A percentile compares a stretch with the other conserved stretches of the same genome.
Evolutionary conservation across 1,140 invertebrate species (phyloP).

Genomic region (Zaprionus capensis): DNA sequence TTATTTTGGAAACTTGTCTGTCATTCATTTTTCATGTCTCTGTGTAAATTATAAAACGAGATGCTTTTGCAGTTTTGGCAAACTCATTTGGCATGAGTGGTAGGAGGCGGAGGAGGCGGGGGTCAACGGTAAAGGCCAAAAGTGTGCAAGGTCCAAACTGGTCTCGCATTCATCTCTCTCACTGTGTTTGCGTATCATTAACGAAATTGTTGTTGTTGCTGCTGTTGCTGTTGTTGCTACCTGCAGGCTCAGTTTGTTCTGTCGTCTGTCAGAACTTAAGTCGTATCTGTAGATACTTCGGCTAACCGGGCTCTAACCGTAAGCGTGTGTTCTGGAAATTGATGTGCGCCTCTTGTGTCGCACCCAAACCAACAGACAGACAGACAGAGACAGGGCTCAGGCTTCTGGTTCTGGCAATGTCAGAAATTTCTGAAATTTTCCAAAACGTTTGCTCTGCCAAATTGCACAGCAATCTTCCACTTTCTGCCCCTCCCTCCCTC

Average conservation of each 20-base stretch:
- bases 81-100: constrained; percentile 32
- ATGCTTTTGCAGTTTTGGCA: constrained; percentile 29
- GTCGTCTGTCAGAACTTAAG: constrained; percentile 21
- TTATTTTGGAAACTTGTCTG: constrained; percentile 17
- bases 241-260: constrained; percentile 38
- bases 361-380: no score
- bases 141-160: constrained; percentile 1
- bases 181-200: constrained; percentile 64
- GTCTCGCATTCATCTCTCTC: neutral
- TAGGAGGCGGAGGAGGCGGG: no score
- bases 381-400: no score
- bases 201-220: constrained; percentile 38
- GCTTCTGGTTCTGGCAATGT: constrained; percentile 3
- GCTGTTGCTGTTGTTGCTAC: constrained; percentile 14
- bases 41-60: constrained; percentile 42
- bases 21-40: constrained; percentile 44
- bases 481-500: neutral
- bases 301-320: constrained; percentile 8
- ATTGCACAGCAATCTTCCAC: constrained; percentile 12
- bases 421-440: constrained; percentile 30
- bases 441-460: constrained; percentile 39
- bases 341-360: constrained; percentile 11
- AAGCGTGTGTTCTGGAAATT: constrained; percentile 27
- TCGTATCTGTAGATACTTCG: constrained; percentile 16
- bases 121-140: neutral